phyloP scores from a whole-genome alignment of 2,888 invertebrate genomes.

The Dascillus cervinus region DNA sequence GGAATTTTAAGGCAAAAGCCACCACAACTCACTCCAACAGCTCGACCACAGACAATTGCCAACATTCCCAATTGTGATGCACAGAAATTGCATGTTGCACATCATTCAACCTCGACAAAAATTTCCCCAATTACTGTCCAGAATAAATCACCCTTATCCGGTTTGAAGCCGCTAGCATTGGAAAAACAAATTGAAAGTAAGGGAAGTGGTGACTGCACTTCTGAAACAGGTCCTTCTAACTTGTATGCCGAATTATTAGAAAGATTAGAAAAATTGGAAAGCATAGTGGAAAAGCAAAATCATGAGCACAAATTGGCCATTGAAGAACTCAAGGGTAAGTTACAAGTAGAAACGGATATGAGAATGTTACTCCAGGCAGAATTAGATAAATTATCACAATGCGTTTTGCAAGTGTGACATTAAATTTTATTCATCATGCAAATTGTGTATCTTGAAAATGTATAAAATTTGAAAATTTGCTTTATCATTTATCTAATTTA shows the following conservation, averaged over 20 bases:
- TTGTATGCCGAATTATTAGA: constrained; percentile 37
- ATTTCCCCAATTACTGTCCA: constrained; percentile 7
- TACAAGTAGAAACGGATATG: constrained; percentile 57
- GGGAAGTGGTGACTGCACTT: constrained; percentile 4
- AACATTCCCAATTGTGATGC: constrained; percentile 10
- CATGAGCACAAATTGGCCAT: constrained; percentile 53
- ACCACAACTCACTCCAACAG: constrained; percentile 16
- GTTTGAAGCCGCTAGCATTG: constrained; percentile 12
- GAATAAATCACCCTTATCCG: constrained; percentile 11
- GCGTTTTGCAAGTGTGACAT: constrained; percentile 56
- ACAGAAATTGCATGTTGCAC: constrained; percentile 5
- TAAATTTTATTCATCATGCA: too few species aligned
- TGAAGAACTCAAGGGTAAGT: constrained; percentile 54
- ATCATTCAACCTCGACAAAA: constrained; percentile 3
- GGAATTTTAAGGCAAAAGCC: constrained; percentile 20
- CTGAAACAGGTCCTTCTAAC: constrained; percentile 22
- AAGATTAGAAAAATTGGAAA: constrained; percentile 51
- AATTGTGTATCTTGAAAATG: too few species aligned
- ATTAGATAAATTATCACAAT: constrained; percentile 61
- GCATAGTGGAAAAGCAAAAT: constrained; percentile 51
- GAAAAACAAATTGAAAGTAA: constrained; percentile 11
- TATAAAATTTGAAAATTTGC: too few species aligned
- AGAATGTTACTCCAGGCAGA: constrained; percentile 57
- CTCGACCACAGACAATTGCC: constrained; percentile 23
- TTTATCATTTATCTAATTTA: too few species aligned